Evolutionary conservation across 2,888 invertebrate genomes (phyloP).

Genomic region (Mesoligia furuncula): DNA sequence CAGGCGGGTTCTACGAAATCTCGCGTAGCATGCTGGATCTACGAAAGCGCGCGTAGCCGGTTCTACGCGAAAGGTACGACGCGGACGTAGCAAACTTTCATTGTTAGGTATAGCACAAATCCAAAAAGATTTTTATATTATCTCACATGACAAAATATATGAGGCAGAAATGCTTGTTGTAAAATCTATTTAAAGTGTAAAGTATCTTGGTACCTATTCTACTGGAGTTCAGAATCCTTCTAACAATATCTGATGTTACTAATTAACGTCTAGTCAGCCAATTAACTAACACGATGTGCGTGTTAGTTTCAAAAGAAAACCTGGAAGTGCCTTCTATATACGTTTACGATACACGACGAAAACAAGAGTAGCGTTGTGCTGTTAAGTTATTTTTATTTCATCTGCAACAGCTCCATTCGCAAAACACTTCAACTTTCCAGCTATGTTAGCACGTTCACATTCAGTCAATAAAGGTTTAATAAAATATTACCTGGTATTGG

Average conservation of each 20-base stretch:
- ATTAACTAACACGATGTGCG: no score
- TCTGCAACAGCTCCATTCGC: not conserved
- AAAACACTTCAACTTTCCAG: not conserved
- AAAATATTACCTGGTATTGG: conserved; percentile 14
- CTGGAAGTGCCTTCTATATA: no score
- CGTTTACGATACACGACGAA: no score
- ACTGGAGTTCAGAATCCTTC: no score
- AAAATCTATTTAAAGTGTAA: not conserved
- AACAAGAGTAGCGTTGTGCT: no score
- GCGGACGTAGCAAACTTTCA: not conserved
- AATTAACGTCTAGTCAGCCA: no score
- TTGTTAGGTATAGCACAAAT: not conserved
- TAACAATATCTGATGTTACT: no score
- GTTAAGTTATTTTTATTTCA: not conserved
- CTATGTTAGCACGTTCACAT: not conserved
- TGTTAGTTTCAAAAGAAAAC: no score
- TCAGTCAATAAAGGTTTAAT: conserved; percentile 8
- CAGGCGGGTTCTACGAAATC: not conserved
- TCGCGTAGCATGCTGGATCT: not conserved
- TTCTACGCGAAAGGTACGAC: not conserved
- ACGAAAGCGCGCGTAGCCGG: not conserved
- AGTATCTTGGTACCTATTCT: no score
- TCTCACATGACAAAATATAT: not conserved
- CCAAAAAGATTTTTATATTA: not conserved
- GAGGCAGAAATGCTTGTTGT: not conserved